Evolutionary conservation across 2,888 invertebrate genomes (phyloP).

Genomic region (Marasmarcha lunaedactyla): DNA sequence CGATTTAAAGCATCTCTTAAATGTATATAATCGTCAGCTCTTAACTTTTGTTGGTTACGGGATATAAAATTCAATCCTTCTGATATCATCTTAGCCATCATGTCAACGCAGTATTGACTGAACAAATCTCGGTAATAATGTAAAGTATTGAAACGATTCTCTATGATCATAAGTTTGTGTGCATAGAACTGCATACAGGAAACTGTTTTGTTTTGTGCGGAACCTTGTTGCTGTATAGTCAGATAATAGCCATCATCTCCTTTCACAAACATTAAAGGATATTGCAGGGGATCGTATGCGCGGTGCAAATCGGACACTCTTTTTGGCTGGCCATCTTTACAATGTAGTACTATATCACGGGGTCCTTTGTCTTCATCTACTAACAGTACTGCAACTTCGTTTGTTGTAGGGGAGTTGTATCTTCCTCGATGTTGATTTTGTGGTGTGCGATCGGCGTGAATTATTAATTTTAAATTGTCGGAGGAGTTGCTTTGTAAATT

Average conservation of each 20-base stretch:
- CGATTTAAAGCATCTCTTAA: slow-evolving; percentile 16
- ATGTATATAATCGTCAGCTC: slow-evolving; percentile 17
- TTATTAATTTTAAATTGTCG: slow-evolving; percentile 10
- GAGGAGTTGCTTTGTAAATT: slow-evolving; percentile 4
- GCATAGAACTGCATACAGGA: slow-evolving; percentile 22
- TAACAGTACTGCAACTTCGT: slow-evolving; percentile 16
- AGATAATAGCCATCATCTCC: slow-evolving; percentile 18
- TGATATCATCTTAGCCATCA: slow-evolving; percentile 19
- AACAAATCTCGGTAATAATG: slow-evolving; percentile 17
- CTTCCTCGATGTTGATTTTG: slow-evolving; percentile 10
- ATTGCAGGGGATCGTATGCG: slow-evolving; percentile 13
- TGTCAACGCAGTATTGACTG: slow-evolving; percentile 9
- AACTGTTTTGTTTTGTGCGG: slow-evolving; percentile 17
- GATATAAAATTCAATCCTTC: slow-evolving; percentile 19
- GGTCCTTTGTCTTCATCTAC: slow-evolving; percentile 20
- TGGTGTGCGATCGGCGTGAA: slow-evolving; percentile 12
- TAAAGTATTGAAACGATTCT: slow-evolving; percentile 12
- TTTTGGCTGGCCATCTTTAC: slow-evolving; percentile 12
- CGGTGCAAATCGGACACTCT: slow-evolving; percentile 8
- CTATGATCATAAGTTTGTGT: slow-evolving; percentile 16
- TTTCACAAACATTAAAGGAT: slow-evolving; percentile 15
- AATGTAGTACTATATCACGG: slow-evolving; percentile 18
- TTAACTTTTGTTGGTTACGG: slow-evolving; percentile 17
- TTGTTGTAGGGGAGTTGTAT: slow-evolving; percentile 13
- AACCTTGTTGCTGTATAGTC: slow-evolving; percentile 12